Percentiles rank a stretch among this genome's conserved stretches.
Conservation (phyloP, 2,113 vertebrate species). For the Notarius lentiginosus region DNA sequence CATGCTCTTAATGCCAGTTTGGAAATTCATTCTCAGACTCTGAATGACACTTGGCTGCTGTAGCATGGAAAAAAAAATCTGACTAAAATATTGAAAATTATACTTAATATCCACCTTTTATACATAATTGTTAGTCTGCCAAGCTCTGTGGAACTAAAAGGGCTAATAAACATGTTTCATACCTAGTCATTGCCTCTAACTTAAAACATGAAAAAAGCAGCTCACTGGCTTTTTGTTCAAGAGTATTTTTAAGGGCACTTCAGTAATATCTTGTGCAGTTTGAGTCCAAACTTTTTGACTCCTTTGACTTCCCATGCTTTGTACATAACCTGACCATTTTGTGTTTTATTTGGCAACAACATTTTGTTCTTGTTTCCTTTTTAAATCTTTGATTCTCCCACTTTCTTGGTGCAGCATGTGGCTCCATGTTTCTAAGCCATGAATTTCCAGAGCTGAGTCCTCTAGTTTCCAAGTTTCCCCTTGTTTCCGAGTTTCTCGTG, state of each 20-base stretch:
- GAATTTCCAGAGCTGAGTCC: not conserved
- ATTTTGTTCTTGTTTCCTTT: constrained; percentile 2
- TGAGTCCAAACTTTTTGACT: not conserved
- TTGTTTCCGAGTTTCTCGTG: not conserved
- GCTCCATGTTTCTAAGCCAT: not conserved
- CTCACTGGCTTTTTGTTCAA: not conserved
- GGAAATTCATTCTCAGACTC: not conserved
- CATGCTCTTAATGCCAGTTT: not conserved
- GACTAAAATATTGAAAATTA: not conserved
- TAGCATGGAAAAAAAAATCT: not conserved
- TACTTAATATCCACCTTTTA: not conserved
- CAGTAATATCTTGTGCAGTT: not conserved
- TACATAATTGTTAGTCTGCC: not conserved
- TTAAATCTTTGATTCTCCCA: not conserved
- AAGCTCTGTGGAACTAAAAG: not conserved
- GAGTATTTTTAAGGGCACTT: not conserved
- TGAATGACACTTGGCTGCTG: not conserved
- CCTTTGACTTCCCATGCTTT: not conserved
- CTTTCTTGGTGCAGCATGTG: not conserved
- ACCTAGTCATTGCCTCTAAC: not conserved
- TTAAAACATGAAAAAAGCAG: not conserved
- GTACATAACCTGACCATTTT: not conserved
- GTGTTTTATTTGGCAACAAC: not conserved
- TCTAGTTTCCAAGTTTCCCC: not conserved
- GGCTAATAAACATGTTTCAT: not conserved